phyloP scores from a whole-genome alignment of 2,797 vertebrate species.

The Cryptoprocta ferox region DNA sequence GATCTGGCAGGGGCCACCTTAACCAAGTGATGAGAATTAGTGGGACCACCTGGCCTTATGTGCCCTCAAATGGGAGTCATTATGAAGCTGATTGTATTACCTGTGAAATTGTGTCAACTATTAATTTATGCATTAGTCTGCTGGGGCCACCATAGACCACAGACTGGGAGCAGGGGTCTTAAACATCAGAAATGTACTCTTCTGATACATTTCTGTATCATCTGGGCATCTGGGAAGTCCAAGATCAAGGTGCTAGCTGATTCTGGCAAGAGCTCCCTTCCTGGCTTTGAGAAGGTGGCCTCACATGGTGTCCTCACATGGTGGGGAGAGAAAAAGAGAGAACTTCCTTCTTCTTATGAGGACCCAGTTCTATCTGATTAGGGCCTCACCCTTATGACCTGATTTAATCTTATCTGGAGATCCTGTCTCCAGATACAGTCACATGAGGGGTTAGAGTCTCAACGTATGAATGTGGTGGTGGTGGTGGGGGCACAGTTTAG shows the following conservation, averaged over 20 bases:
- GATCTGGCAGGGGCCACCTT: not conserved
- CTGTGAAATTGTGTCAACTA: not conserved
- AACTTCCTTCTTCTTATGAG: not conserved
- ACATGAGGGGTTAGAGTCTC: not conserved
- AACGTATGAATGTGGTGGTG: not conserved
- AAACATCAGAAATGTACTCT: not conserved
- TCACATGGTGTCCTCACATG: not conserved
- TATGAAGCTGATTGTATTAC: not conserved
- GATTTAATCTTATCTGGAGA: not conserved
- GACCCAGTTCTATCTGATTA: not conserved
- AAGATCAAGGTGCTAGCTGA: too few relatives aligned
- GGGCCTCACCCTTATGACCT: not conserved
- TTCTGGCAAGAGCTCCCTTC: too few relatives aligned
- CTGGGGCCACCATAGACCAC: not conserved
- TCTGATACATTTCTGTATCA: too few relatives aligned
- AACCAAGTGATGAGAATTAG: slow-evolving; percentile 20
- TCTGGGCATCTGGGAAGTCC: not conserved
- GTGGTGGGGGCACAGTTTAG: not conserved
- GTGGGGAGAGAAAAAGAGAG: not conserved
- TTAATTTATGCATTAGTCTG: not conserved
- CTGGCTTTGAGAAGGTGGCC: too few relatives aligned
- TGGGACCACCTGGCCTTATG: not conserved
- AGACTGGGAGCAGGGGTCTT: not conserved
- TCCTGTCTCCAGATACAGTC: not conserved
- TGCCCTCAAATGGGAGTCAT: not conserved